A percentile compares a stretch with the other conserved stretches of the same genome.
Evolutionary conservation across 2,888 invertebrate genomes (phyloP).

Genomic region (Ernsta delagoae): DNA sequence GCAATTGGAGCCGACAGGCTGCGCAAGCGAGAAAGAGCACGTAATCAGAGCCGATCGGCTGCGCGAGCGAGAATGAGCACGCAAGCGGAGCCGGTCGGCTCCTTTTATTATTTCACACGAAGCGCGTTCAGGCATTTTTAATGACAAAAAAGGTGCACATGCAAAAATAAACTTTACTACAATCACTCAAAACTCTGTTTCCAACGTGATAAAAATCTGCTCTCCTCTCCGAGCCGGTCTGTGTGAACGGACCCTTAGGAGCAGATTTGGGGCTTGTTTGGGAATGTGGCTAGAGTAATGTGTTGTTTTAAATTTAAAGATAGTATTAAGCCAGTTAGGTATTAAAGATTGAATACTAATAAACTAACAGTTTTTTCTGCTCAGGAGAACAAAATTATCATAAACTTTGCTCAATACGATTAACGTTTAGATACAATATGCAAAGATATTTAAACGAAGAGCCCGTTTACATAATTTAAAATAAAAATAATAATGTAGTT

Average conservation of each 20-base stretch:
- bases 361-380: too few species aligned
- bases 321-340: too few species aligned
- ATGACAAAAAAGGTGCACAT: conserved; percentile 11
- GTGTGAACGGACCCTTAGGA: conserved; percentile 19
- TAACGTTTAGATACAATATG: too few species aligned
- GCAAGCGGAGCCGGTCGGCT: conserved; percentile 9
- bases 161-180: conserved; percentile 7
- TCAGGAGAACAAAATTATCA: too few species aligned
- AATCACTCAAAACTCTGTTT: conserved; percentile 2
- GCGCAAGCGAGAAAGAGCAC: conserved; percentile 1
- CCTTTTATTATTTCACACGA: conserved; percentile 11
- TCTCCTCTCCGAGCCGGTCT: conserved; percentile 20
- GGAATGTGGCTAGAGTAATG: too few species aligned
- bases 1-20: neutral
- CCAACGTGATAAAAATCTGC: conserved; percentile 5
- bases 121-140: conserved; percentile 3
- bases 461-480: too few species aligned
- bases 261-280: too few species aligned
- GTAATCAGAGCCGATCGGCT: conserved; percentile 1
- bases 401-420: too few species aligned
- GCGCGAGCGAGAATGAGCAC: conserved; percentile 2
- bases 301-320: too few species aligned
- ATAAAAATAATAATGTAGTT: too few species aligned
- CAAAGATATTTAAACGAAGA: too few species aligned
- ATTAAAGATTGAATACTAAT: too few species aligned